These are phyloP conservation scores for Ondatra zibethicus DNA, from an alignment of 2,113 vertebrate species.

Conservation along the genomic window DNA sequence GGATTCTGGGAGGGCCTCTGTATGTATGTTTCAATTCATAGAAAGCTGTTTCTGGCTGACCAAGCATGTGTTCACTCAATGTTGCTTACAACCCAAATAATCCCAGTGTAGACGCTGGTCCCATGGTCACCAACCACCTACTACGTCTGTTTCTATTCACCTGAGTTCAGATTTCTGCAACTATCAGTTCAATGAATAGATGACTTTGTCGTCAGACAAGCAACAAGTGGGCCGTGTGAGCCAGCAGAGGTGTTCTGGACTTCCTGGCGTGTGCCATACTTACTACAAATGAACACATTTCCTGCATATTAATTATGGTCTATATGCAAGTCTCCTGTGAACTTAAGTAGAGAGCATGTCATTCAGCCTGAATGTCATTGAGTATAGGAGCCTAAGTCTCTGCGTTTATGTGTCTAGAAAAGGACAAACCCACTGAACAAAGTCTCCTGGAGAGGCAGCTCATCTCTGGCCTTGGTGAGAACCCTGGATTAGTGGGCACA, in stretches of 20 bases:
- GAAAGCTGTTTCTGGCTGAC: not conserved
- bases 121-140: not conserved
- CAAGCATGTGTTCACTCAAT: not conserved
- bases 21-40: not conserved
- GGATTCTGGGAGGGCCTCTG: not conserved
- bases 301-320: not conserved
- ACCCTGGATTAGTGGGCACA: not conserved
- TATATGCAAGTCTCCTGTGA: not conserved
- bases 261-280: not conserved
- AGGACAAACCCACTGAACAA: not conserved
- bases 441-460: not conserved
- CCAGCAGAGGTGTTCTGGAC: not conserved
- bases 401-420: not conserved
- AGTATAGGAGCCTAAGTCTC: not conserved
- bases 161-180: not conserved
- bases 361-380: not conserved
- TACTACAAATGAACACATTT: not conserved
- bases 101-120: not conserved
- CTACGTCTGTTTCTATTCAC: not conserved
- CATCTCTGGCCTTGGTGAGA: not conserved
- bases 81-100: not conserved
- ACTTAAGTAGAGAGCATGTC: not conserved
- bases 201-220: conserved; percentile 35
- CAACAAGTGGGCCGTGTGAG: not conserved
- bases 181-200: conserved; percentile 25